phyloP scores from a whole-genome alignment of 2,113 vertebrate species.

The Aegithalos caudatus region DNA sequence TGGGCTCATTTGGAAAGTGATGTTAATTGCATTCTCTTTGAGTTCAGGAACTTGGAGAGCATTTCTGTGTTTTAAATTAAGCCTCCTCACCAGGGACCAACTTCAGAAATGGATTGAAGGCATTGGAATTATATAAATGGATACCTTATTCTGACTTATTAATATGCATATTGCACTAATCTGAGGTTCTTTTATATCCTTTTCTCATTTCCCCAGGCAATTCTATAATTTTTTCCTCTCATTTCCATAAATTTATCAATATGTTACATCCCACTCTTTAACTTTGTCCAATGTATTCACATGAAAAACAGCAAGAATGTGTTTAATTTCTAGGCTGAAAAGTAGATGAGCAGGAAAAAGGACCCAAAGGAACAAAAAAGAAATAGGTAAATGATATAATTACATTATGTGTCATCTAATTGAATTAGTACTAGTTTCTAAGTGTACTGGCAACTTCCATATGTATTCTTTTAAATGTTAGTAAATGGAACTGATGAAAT shows the following conservation, averaged over 20 bases:
- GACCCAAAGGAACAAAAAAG: neutral
- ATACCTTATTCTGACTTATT: conserved; percentile 20
- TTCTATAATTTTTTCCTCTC: neutral
- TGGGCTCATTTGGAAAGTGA: neutral
- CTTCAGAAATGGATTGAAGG: conserved; percentile 15
- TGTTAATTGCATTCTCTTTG: conserved; percentile 1
- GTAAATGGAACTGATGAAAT: neutral
- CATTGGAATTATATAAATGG: neutral
- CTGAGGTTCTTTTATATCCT: neutral
- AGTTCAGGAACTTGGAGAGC: neutral
- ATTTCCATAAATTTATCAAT: conserved; percentile 14
- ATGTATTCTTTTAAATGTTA: neutral
- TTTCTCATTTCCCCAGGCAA: neutral
- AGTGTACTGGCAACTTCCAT: neutral
- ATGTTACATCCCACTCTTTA: neutral
- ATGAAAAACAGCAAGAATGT: neutral
- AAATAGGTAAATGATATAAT: neutral
- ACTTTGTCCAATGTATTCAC: neutral
- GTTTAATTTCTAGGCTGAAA: neutral
- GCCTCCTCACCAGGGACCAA: neutral
- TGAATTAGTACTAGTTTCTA: neutral
- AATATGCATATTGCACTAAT: conserved; percentile 19
- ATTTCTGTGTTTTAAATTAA: conserved; percentile 30
- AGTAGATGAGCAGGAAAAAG: neutral
- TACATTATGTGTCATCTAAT: neutral